Evolutionary conservation across 2,113 vertebrate species (phyloP).

Genomic region (Leptosomus discolor): DNA sequence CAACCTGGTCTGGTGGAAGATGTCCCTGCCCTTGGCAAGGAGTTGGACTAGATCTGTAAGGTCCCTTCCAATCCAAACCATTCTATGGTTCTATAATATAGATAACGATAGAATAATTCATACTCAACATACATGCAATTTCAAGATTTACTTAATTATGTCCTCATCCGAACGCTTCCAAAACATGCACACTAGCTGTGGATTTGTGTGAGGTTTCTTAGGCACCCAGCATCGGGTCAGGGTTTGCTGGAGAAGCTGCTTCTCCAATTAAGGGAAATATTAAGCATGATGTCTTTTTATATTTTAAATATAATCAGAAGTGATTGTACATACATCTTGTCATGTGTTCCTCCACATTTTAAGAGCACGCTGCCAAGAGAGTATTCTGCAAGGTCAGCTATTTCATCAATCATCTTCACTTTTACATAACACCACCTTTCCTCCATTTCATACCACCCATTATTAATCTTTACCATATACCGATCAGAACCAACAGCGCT

Average conservation of each 20-base stretch:
- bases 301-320: background rate
- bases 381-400: background rate
- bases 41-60: no score
- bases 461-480: background rate
- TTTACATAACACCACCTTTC: background rate
- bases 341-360: background rate
- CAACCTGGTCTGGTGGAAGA: no score
- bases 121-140: background rate
- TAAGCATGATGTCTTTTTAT: background rate
- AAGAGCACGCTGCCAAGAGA: background rate
- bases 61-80: no score
- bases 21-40: no score
- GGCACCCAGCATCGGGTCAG: background rate
- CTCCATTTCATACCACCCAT: background rate
- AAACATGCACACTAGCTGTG: background rate
- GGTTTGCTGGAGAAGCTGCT: background rate
- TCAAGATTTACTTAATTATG: background rate
- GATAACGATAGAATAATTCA: background rate
- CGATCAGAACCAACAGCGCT: fast-evolving
- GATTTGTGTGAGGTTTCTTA: background rate
- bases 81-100: no score
- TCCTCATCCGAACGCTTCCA: background rate
- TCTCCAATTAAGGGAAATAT: background rate
- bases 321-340: background rate
- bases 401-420: background rate